Conservation (phyloP, 1,140 invertebrate genomes). For the Belonocnema kinseyi region DNA sequence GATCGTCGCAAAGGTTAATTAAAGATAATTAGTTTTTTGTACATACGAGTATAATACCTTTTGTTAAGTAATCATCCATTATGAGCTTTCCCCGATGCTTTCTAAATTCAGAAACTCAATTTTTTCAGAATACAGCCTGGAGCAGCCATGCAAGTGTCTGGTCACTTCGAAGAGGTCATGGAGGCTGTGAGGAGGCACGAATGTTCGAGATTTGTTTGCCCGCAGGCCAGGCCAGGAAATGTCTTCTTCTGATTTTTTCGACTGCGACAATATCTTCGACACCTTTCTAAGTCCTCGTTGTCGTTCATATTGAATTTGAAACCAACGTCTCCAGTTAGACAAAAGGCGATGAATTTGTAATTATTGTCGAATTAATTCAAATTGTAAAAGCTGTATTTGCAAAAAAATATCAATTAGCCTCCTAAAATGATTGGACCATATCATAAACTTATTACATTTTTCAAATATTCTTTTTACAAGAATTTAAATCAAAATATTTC, state of each 20-base stretch:
- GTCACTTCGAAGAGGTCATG: slow-evolving; percentile 79
- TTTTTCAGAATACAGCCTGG: slow-evolving; percentile 76
- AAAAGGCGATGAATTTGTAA: background rate
- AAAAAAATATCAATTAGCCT: too few relatives aligned
- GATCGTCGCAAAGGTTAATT: slow-evolving; percentile 2
- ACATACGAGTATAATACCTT: slow-evolving; percentile 28
- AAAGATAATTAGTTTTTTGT: slow-evolving; percentile 23
- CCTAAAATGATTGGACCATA: too few relatives aligned
- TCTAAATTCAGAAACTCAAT: slow-evolving; percentile 27
- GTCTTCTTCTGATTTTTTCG: slow-evolving; percentile 53
- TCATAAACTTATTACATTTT: too few relatives aligned
- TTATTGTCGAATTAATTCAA: background rate
- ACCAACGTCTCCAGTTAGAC: background rate
- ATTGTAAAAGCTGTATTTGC: too few relatives aligned
- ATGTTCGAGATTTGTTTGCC: slow-evolving; percentile 77
- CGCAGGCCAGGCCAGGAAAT: slow-evolving; percentile 61
- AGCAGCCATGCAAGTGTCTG: slow-evolving; percentile 73
- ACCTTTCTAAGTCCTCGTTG: background rate
- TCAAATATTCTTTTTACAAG: too few relatives aligned
- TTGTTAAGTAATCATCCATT: slow-evolving; percentile 29
- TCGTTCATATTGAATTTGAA: background rate
- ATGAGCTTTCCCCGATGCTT: slow-evolving; percentile 32
- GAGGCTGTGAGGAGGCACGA: slow-evolving; percentile 77
- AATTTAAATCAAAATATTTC: too few relatives aligned
- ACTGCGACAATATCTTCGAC: background rate